Evolutionary conservation across 2,113 vertebrate species (phyloP).

Genomic region (Chloropsis hardwickii): DNA sequence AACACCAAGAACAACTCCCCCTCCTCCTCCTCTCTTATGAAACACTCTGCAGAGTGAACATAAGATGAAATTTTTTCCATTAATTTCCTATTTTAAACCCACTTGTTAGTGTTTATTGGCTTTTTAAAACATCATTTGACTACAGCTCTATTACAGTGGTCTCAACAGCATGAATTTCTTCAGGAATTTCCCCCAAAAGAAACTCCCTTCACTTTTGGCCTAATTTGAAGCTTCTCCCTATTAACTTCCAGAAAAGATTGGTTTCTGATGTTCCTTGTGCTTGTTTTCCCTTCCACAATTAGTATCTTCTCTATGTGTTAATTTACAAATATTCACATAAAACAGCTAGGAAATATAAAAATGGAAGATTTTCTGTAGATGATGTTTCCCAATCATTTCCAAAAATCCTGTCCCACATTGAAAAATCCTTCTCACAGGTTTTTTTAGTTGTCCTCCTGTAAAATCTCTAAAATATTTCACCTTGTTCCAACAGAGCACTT

Average conservation of each 20-base stretch:
- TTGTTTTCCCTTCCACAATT: not conserved
- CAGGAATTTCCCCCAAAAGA: not conserved
- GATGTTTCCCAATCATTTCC: not conserved
- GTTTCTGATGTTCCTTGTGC: not conserved
- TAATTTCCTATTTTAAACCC: conserved; percentile 37
- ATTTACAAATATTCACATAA: not conserved
- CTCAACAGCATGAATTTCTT: conserved; percentile 13
- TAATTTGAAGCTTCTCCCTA: not conserved
- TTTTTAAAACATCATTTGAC: conserved; percentile 27
- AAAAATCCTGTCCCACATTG: not conserved
- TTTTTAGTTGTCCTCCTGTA: not conserved
- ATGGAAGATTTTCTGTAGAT: not conserved
- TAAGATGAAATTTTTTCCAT: conserved; percentile 19
- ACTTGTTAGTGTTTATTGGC: conserved; percentile 27
- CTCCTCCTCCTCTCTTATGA: conserved; percentile 29
- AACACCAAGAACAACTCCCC: not conserved
- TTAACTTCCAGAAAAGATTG: not conserved
- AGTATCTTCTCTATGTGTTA: not conserved
- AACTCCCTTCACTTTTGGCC: conserved; percentile 1
- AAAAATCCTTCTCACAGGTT: not conserved
- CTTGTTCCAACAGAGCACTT: not conserved
- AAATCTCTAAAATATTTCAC: not conserved
- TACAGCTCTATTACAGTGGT: conserved; percentile 3
- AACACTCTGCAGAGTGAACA: conserved; percentile 4
- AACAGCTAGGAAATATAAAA: not conserved